Conservation (phyloP, 2,888 invertebrate species). For the Cantharis lateralis region DNA sequence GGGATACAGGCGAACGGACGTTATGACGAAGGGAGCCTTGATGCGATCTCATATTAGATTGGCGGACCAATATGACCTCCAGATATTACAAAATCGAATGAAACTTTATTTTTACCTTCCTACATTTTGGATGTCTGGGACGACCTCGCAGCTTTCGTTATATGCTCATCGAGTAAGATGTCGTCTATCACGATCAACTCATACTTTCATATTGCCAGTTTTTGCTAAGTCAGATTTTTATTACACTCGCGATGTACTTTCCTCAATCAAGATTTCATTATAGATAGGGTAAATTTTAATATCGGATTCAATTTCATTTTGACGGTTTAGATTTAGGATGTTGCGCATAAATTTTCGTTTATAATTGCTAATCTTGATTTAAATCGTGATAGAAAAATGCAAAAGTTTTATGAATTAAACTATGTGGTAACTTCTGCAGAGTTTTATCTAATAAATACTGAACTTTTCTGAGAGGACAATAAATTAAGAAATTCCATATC, state of each 20-base stretch:
- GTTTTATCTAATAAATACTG: not conserved
- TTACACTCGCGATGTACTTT: constrained; percentile 52
- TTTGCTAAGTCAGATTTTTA: constrained; percentile 54
- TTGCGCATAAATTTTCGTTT: constrained; percentile 44
- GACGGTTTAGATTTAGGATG: constrained; percentile 45
- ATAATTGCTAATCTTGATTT: constrained; percentile 44
- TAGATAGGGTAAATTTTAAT: constrained; percentile 57
- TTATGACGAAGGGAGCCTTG: constrained; percentile 33
- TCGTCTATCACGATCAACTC: constrained; percentile 29
- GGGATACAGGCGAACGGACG: constrained; percentile 29
- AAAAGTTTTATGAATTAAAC: constrained; percentile 2
- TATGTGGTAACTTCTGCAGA: not conserved
- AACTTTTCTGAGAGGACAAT: not conserved
- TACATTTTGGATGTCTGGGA: constrained; percentile 12
- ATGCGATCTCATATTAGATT: constrained; percentile 38
- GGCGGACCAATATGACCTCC: constrained; percentile 38
- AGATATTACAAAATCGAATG: constrained; percentile 26
- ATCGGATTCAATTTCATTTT: constrained; percentile 55
- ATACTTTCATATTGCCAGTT: constrained; percentile 38
- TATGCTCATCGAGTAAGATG: constrained; percentile 21
- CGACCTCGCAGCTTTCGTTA: constrained; percentile 11
- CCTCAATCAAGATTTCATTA: constrained; percentile 58
- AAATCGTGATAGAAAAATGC: constrained; percentile 29
- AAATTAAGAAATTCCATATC: not conserved
- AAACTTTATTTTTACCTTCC: constrained; percentile 27